phyloP scores from a whole-genome alignment of 2,113 vertebrate species.

The Pelvicachromis taeniatus region DNA sequence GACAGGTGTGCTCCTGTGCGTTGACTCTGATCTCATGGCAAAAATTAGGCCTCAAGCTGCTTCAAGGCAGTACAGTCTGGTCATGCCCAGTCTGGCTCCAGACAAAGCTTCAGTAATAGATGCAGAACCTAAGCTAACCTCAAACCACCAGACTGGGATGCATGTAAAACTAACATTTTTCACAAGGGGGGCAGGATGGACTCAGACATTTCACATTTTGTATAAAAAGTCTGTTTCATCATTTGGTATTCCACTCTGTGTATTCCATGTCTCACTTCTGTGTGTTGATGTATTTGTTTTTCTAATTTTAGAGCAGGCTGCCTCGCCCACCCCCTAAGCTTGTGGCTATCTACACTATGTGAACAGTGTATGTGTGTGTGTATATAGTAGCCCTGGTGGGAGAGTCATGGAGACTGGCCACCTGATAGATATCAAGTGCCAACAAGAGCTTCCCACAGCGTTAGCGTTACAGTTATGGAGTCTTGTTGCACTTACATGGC shows the following conservation, averaged over 20 bases:
- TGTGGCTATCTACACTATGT: background rate
- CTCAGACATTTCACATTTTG: constrained; percentile 28
- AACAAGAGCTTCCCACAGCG: background rate
- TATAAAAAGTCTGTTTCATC: background rate
- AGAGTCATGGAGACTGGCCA: background rate
- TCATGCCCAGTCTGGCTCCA: constrained; percentile 46
- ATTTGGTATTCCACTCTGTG: background rate
- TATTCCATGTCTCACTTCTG: background rate
- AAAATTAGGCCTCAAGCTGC: constrained; percentile 35
- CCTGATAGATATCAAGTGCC: constrained; percentile 10
- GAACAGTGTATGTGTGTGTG: background rate
- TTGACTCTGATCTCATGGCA: constrained; percentile 14
- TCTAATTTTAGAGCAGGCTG: constrained; percentile 24
- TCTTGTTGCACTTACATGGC: background rate
- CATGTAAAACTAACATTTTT: constrained; percentile 35
- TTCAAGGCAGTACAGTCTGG: constrained; percentile 44
- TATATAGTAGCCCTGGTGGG: background rate
- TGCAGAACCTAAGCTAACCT: background rate
- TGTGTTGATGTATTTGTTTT: background rate
- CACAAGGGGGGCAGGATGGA: background rate
- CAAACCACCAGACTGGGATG: constrained; percentile 32
- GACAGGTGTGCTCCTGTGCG: constrained; percentile 1
- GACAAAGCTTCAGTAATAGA: constrained; percentile 50
- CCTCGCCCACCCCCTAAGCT: background rate
- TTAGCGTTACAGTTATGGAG: background rate